Conservation (phyloP, 1,140 invertebrate species). For the Prorops nasuta region DNA sequence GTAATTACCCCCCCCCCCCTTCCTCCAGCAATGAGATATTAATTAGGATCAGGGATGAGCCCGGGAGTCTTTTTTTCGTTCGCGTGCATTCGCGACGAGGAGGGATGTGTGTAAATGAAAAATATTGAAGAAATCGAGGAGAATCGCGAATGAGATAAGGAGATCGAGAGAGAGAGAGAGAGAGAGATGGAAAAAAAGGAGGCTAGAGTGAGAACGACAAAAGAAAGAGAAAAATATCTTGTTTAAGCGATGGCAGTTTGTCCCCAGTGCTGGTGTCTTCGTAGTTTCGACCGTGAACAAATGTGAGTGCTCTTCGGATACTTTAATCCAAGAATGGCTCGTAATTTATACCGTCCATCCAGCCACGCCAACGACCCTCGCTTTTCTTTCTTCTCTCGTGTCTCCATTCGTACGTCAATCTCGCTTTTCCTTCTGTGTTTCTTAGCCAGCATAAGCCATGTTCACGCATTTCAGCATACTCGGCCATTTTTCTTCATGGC, state of each 20-base stretch:
- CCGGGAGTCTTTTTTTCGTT: too few relatives aligned
- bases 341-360: conserved; percentile 35
- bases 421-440: background rate
- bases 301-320: conserved; percentile 36
- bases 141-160: background rate
- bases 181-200: background rate
- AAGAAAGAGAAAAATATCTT: conserved; percentile 21
- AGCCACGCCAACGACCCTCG: conserved; percentile 1
- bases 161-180: too few relatives aligned
- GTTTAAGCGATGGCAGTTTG: conserved; percentile 33
- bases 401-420: background rate
- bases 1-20: too few relatives aligned
- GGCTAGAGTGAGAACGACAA: background rate
- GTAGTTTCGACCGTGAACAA: conserved; percentile 30
- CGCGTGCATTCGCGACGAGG: too few relatives aligned
- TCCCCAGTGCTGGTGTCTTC: conserved; percentile 25
- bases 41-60: too few relatives aligned
- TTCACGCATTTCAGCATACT: background rate
- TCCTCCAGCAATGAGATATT: too few relatives aligned
- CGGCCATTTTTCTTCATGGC: background rate
- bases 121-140: too few relatives aligned
- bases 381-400: conserved; percentile 13
- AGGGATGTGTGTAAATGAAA: too few relatives aligned
- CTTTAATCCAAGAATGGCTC: conserved; percentile 34
- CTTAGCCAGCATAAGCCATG: background rate